Evolutionary conservation across 2,113 vertebrate species (phyloP), one percentile per base, ranked within the genome.

Genomic region (Ancistrus triradiatus): DNA sequence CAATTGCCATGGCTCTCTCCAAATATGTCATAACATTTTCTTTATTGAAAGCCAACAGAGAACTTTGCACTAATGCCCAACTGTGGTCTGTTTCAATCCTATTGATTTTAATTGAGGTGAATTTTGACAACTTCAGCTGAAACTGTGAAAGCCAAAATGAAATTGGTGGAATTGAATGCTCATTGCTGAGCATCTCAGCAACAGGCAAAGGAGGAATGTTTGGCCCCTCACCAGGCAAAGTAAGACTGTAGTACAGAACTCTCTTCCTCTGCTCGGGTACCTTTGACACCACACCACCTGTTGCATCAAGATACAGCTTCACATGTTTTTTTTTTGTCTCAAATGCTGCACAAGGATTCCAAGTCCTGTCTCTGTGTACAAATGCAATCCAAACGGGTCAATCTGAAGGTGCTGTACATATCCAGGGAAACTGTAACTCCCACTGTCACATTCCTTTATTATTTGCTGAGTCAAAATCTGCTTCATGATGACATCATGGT

Each of bases 401-500:
- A 69, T n/a, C 49, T 68, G 28, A 4, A 33, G 9, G 9, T 33
- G 28, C 28, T 33, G 66, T 3, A 61, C 10, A 18, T 61, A 68
- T 1, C 49, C 66, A 18, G 28, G 48, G 5, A 27, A 18, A 24
- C 31, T 21, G 7, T 5, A 35, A 2, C 33, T 52, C 13, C 27
- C 17, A 13, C 24, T 43, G 47, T 52, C 24, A 58, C 43, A 14
- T 14, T 22, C 18, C 19, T 59, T 64, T 3, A 73, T 27, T 13
- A 59, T 73, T 1, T 27, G 14, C 22, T 63, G 59, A 1, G 59
- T 73, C 4, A 55, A n/a, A n/a, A 37, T 13, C 28, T 52, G 2
- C 21, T 73, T 59, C 15, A 68, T 24, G 6, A 68, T 25, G 3
- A 52, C 21, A 51, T 73, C 60, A 47, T 68, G 17, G 35, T 68